Evolutionary conservation across 2,797 vertebrate genomes (phyloP), one percentile per base, ranked within the genome.

Genomic region (Falco peregrinus): DNA sequence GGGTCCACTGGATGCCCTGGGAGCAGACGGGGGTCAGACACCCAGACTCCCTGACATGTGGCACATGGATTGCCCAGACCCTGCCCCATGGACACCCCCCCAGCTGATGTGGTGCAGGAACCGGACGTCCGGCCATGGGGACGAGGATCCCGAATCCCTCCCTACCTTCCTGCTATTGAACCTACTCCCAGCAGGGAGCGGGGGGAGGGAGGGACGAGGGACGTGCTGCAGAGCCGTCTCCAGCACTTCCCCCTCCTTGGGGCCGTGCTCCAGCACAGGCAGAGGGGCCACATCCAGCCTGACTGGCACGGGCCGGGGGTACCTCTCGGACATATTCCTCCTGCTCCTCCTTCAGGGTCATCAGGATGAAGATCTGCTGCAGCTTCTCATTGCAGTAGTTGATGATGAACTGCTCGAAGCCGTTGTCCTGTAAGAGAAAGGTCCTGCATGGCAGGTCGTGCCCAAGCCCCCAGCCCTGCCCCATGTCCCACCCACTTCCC

Each of bases 331-430:
- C 26, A 0, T 98, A 98, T 43, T 98, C 98, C 50, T 98, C 98
- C 84, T 98, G 98, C 26, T 98, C 98, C 89, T 98, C 98, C 84
- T 98, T 98, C 88, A 98, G 92, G 1, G 98, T 98, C 93, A 98
- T 64, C 69, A 98, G 95, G 93, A 98, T 98, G 93, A 98, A 98
- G 67, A 98, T 97, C 95, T 98, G 98, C 96, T 98, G 98, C 26
- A 98, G 96, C 82, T 98, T 98, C 97, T 98, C 98, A 0, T 98
- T 98, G 92, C 98, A 98, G 90, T 98, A 98, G 96, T 98, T 98
- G 95, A 98, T 98, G 95, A 98, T 98, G 69, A 98, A 98, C 50
- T 98, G 98, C 93, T 98, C 98, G 54, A 98, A 98, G 90, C 98
- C 96, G 1, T 98, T 98, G 56, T 98, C 90, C 98, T 98, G 79